Conservation (phyloP, 2,888 invertebrate species). For the Erannis defoliaria region DNA sequence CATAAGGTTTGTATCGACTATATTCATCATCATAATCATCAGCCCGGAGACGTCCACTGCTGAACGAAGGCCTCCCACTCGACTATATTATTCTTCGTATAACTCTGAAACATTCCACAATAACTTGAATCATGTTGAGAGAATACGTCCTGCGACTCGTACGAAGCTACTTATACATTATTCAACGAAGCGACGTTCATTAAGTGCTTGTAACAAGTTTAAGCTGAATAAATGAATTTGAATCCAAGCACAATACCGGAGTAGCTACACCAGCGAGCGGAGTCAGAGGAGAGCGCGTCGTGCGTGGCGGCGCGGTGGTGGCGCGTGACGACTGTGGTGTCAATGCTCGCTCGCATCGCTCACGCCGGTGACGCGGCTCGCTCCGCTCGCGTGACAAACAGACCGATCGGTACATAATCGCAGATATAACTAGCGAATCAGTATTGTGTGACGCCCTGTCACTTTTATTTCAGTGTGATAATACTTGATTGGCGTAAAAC, state of each 20-base stretch:
- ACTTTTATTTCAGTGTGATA: conserved; percentile 35
- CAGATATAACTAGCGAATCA: conserved; percentile 25
- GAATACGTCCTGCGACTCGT: conserved; percentile 29
- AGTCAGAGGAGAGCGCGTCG: conserved; percentile 8
- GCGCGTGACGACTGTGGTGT: conserved; percentile 20
- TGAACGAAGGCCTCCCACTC: too few species aligned
- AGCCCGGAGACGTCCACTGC: too few species aligned
- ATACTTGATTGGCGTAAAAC: conserved; percentile 38
- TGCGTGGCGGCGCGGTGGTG: conserved; percentile 10
- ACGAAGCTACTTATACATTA: conserved; percentile 45
- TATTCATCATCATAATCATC: too few species aligned
- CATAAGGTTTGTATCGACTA: too few species aligned
- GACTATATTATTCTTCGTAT: conserved; percentile 17
- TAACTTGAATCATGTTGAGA: conserved; percentile 38
- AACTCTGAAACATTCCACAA: conserved; percentile 33
- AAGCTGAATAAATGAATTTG: conserved; percentile 55
- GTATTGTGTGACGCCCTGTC: conserved; percentile 9
- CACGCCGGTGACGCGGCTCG: not conserved
- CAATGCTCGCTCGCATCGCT: conserved; percentile 15
- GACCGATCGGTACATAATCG: conserved; percentile 26
- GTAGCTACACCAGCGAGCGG: conserved; percentile 1
- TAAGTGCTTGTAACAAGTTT: conserved; percentile 55
- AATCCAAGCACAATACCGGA: conserved; percentile 48
- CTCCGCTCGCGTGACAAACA: conserved; percentile 1
- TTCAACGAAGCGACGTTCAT: conserved; percentile 52